phyloP scores from a whole-genome alignment of 2,113 vertebrate genomes.

The Oplegnathus fasciatus region DNA sequence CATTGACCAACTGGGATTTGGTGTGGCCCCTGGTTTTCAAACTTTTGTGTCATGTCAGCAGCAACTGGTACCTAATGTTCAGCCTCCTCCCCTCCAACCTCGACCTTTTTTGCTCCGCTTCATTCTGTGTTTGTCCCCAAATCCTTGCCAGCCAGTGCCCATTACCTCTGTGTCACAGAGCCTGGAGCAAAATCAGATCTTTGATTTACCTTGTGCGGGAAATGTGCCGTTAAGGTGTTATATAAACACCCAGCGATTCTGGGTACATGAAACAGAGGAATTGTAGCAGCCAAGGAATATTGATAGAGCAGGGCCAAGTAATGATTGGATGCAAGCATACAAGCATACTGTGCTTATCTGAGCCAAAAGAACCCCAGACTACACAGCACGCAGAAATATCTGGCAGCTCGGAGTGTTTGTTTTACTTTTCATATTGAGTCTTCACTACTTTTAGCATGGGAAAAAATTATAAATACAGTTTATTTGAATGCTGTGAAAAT shows the following conservation, averaged over 20 bases:
- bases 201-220: slow-evolving; percentile 24
- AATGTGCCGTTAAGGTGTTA: slow-evolving; percentile 34
- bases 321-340: slow-evolving; percentile 44
- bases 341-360: slow-evolving; percentile 35
- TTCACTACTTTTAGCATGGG: slow-evolving; percentile 36
- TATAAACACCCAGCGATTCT: slow-evolving; percentile 25
- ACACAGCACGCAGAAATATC: slow-evolving; percentile 51
- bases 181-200: slow-evolving; percentile 71
- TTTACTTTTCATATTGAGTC: slow-evolving; percentile 39
- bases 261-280: slow-evolving; percentile 27
- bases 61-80: slow-evolving; percentile 86
- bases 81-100: slow-evolving; percentile 60
- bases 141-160: slow-evolving; percentile 40
- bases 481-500: slow-evolving; percentile 44
- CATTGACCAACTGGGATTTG: slow-evolving; percentile 89
- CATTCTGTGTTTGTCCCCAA: slow-evolving; percentile 61
- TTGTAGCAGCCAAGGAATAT: slow-evolving; percentile 32
- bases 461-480: neutral
- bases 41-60: slow-evolving; percentile 93
- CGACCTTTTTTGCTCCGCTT: slow-evolving; percentile 38
- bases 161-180: slow-evolving; percentile 53
- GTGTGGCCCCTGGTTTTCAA: slow-evolving; percentile 90
- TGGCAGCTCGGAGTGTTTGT: slow-evolving; percentile 42
- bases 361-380: slow-evolving; percentile 51
- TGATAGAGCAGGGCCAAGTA: slow-evolving; percentile 41